Base-by-base conservation (phyloP, 1,140 invertebrate species). In the Lucilia sericata region DNA sequence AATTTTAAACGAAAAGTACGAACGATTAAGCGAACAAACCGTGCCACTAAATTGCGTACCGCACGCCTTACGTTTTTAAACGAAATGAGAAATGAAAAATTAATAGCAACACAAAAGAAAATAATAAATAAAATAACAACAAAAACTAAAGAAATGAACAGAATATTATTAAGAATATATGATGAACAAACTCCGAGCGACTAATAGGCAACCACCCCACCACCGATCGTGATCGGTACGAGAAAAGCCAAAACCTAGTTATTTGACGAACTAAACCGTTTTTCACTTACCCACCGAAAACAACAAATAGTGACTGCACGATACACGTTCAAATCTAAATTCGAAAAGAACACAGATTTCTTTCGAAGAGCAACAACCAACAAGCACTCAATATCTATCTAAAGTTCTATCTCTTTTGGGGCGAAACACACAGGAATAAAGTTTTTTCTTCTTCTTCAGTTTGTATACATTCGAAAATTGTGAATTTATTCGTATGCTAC, bases 1-100 rank as follows among this genome's bases (percentile, higher is more conserved):
- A 76, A 30, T 30, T 30, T 30, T 30, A 30, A 30, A 25, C 74
- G 36, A 42, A 42, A 42, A 42, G 10, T 19, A n/a, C 19, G 25
- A 49, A 36, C 75, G 75, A 78, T 12, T 25, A 49, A 78, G 19
- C 75, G 34, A 78, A 25, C 75, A 42, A 78, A 80, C 76, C 76
- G 76, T 80, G 42, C 76, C 42, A 80, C 76, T n/a, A 21, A 80
- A 80, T 80, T 80, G 76, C 76, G 76, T 80, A 49, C 76, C 76
- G 76, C 76, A 80, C 76, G 76, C 76, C 42, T 80, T 80, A 49
- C 76, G 76, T 14, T 80, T n/a, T 82, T 65, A 36, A 82, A 82
- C 82, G 82, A 82, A 82, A 82, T 74, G 82, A 74, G 36, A 82
- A n/a, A 42, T 17, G 3, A 36, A 80, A 19, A 21, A 80, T 30